Conservation (phyloP, 2,797 vertebrate species). For the Schizopygopsis malacanthus region DNA sequence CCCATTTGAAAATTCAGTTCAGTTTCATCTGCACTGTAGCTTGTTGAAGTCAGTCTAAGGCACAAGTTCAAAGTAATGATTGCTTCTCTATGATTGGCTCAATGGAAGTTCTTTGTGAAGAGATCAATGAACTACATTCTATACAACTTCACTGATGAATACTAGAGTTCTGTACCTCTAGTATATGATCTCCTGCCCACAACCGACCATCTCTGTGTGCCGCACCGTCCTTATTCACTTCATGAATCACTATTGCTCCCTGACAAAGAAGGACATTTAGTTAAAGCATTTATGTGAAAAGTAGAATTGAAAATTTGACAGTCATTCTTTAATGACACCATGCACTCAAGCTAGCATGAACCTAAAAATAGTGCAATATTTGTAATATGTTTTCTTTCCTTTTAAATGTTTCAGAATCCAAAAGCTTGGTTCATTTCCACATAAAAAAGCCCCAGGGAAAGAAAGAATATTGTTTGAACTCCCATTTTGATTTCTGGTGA, state of each 20-base stretch:
- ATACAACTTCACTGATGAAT: not conserved
- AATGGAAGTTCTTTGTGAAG: not conserved
- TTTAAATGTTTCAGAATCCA: not conserved
- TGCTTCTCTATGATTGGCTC: not conserved
- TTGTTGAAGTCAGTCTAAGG: not conserved
- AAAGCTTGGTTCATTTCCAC: not conserved
- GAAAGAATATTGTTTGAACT: not conserved
- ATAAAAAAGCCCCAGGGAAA: not conserved
- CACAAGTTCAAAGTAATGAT: not conserved
- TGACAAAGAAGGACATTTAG: slow-evolving; percentile 60
- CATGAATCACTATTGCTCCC: slow-evolving; percentile 95
- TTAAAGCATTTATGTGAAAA: not conserved
- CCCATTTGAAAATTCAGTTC: not conserved
- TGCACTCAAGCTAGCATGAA: not conserved
- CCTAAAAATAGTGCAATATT: not conserved
- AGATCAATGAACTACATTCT: not conserved
- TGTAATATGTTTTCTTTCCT: not conserved
- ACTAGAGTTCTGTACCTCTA: slow-evolving; percentile 81
- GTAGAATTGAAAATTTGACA: not conserved
- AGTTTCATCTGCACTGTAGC: not conserved
- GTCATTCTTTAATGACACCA: not conserved
- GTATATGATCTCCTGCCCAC: slow-evolving; percentile 93
- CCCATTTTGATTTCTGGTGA: not conserved
- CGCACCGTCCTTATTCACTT: slow-evolving; percentile 94
- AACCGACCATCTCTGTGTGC: slow-evolving; percentile 93